Percentiles rank a stretch among this genome's conserved stretches.
These are phyloP conservation scores for Conchocele bisecta DNA, from an alignment of 2,888 invertebrate species.

Conservation along the genomic window DNA sequence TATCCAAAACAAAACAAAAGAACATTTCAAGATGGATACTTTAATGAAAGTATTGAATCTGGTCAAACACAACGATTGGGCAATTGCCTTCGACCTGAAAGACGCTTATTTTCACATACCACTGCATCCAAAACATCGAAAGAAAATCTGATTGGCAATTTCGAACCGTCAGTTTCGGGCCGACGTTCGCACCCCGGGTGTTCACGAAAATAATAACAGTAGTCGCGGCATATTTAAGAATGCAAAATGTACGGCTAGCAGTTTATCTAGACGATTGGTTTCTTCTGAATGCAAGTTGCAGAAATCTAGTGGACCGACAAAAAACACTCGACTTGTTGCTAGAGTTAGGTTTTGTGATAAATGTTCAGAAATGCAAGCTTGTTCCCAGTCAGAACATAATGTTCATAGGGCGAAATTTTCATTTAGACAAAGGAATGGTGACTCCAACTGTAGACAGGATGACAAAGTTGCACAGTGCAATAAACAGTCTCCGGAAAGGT, in stretches of 20 bases:
- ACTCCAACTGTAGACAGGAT: slow-evolving; percentile 14
- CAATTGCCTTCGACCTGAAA: too few relatives aligned
- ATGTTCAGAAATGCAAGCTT: slow-evolving; percentile 6
- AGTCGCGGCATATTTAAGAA: slow-evolving; percentile 28
- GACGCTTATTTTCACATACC: too few relatives aligned
- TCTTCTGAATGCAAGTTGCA: slow-evolving; percentile 6
- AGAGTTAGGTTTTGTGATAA: slow-evolving; percentile 19
- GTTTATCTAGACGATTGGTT: too few relatives aligned
- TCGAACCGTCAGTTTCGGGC: too few relatives aligned
- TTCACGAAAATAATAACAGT: slow-evolving; percentile 32
- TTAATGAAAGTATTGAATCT: too few relatives aligned
- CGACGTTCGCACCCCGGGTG: background rate
- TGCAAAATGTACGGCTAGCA: slow-evolving; percentile 12
- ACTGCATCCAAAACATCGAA: too few relatives aligned
- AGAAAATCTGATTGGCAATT: too few relatives aligned
- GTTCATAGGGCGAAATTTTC: slow-evolving; percentile 23
- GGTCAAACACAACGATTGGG: too few relatives aligned
- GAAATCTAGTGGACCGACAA: slow-evolving; percentile 1
- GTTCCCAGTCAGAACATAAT: slow-evolving; percentile 15
- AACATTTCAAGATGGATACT: too few relatives aligned
- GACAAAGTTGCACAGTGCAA: background rate
- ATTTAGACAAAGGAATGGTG: background rate
- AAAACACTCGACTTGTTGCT: slow-evolving; percentile 11
- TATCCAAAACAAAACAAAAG: too few relatives aligned
- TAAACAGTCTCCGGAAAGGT: background rate